Conservation (phyloP, 2,797 vertebrate genomes). For the Spinibarbus caldwelli region DNA sequence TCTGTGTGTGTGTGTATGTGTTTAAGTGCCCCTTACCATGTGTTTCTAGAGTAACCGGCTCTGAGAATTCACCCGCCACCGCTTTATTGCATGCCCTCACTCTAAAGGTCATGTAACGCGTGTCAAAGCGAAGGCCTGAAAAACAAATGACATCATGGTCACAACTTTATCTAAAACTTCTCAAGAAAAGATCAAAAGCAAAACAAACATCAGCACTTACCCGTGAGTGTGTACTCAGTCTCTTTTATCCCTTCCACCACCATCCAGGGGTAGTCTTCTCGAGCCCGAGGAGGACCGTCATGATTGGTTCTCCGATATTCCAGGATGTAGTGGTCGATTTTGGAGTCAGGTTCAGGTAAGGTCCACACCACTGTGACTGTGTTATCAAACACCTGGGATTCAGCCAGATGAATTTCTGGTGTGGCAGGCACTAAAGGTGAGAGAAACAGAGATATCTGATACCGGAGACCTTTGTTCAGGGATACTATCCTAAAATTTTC, state of each 20-base stretch:
- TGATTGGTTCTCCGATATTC: slow-evolving; percentile 92
- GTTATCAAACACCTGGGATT: slow-evolving; percentile 93
- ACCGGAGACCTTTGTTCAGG: neutral
- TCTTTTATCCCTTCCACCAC: slow-evolving; percentile 90
- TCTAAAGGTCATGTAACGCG: slow-evolving; percentile 92
- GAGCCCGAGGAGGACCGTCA: slow-evolving; percentile 87
- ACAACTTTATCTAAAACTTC: neutral
- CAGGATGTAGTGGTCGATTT: slow-evolving; percentile 93
- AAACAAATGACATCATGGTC: neutral
- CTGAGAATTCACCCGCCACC: slow-evolving; percentile 92
- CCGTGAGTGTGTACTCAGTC: slow-evolving; percentile 84
- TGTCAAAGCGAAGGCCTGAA: slow-evolving; percentile 92
- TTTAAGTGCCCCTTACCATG: slow-evolving; percentile 77
- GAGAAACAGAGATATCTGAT: neutral
- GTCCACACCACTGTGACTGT: slow-evolving; percentile 86
- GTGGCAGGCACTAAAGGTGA: slow-evolving; percentile 85
- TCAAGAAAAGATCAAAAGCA: neutral
- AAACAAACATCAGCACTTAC: slow-evolving; percentile 55
- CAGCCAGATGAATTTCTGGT: slow-evolving; percentile 85
- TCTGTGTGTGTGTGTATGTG: slow-evolving; percentile 26
- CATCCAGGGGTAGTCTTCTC: slow-evolving; percentile 98
- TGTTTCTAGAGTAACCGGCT: slow-evolving; percentile 90
- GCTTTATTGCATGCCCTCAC: slow-evolving; percentile 96
- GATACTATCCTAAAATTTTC: neutral
- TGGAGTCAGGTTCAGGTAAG: slow-evolving; percentile 85